phyloP scores from a whole-genome alignment of 2,113 vertebrate genomes.

The Brachionichthys hirsutus region DNA sequence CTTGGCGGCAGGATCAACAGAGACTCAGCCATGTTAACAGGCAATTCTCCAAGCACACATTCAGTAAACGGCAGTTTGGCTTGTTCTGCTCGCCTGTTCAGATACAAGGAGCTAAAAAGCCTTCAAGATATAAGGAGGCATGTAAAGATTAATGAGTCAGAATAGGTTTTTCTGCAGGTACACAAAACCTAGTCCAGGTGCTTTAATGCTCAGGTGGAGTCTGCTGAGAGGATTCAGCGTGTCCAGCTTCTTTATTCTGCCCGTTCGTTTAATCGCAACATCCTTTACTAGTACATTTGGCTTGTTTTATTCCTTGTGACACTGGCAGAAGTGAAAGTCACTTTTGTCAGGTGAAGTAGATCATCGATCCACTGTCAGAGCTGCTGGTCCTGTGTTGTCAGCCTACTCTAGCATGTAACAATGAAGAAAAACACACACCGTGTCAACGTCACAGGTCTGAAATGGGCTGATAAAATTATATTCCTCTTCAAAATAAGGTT shows the following conservation, averaged over 20 bases:
- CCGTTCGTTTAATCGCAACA: too few species aligned
- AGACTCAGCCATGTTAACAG: slow-evolving; percentile 26
- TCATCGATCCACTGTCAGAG: slow-evolving; percentile 14
- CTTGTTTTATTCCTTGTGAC: slow-evolving; percentile 1
- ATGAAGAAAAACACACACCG: not conserved
- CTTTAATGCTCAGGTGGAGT: too few species aligned
- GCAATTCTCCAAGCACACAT: slow-evolving; percentile 13
- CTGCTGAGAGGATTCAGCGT: too few species aligned
- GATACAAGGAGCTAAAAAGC: slow-evolving; percentile 33
- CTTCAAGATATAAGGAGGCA: slow-evolving; percentile 35
- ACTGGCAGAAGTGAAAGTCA: slow-evolving; percentile 1
- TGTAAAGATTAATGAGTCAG: slow-evolving; percentile 38
- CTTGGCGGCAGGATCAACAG: not conserved
- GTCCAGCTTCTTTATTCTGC: too few species aligned
- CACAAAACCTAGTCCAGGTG: slow-evolving; percentile 17
- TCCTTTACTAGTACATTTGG: too few species aligned
- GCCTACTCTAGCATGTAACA: not conserved
- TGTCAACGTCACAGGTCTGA: slow-evolving; percentile 4
- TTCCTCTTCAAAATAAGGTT: slow-evolving; percentile 30
- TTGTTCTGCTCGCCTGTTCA: slow-evolving; percentile 38
- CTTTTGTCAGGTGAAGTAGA: not conserved
- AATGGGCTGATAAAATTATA: slow-evolving; percentile 20
- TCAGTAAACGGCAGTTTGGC: slow-evolving; percentile 45
- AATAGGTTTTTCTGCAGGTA: slow-evolving; percentile 14
- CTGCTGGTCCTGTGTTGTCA: not conserved